These are phyloP conservation scores for Monoplex corrugatus DNA, from an alignment of 2,888 invertebrate genomes.

Conservation along the genomic window DNA sequence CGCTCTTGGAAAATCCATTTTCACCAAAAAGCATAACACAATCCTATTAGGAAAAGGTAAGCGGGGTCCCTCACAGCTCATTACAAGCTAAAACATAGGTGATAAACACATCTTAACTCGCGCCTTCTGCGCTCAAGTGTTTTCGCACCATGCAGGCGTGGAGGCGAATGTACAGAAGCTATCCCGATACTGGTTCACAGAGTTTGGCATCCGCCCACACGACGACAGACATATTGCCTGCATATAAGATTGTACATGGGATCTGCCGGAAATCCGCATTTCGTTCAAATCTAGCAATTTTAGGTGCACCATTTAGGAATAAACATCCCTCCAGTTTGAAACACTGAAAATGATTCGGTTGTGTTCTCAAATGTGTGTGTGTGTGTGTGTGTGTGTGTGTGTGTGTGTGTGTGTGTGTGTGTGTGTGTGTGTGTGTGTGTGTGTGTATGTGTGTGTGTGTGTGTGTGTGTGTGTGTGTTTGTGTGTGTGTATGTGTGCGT, in stretches of 20 bases:
- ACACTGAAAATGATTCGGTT: no score
- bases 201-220: no score
- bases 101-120: conserved; percentile 37
- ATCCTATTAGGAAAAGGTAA: conserved; percentile 41
- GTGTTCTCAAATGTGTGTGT: no score
- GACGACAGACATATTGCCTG: no score
- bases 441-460: conserved; percentile 39
- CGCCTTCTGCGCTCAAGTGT: conserved; percentile 36
- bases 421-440: conserved; percentile 26
- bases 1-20: conserved; percentile 46
- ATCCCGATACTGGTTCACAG: no score
- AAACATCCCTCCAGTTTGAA: no score
- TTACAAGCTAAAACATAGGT: conserved; percentile 40
- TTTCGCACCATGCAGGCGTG: conserved; percentile 25
- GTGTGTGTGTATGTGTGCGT: conserved; percentile 17
- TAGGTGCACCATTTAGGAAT: no score
- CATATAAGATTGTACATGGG: no score
- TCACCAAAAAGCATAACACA: conserved; percentile 37
- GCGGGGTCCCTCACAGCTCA: conserved; percentile 32
- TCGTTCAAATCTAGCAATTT: no score
- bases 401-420: conserved; percentile 34
- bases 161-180: not conserved
- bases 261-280: no score
- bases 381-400: conserved; percentile 19
- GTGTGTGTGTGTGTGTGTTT: conserved; percentile 22